Percentiles rank a stretch among this genome's conserved stretches.
Evolutionary conservation across 2,888 invertebrate genomes (phyloP).

Genomic region (Halictus quadricinctus): DNA sequence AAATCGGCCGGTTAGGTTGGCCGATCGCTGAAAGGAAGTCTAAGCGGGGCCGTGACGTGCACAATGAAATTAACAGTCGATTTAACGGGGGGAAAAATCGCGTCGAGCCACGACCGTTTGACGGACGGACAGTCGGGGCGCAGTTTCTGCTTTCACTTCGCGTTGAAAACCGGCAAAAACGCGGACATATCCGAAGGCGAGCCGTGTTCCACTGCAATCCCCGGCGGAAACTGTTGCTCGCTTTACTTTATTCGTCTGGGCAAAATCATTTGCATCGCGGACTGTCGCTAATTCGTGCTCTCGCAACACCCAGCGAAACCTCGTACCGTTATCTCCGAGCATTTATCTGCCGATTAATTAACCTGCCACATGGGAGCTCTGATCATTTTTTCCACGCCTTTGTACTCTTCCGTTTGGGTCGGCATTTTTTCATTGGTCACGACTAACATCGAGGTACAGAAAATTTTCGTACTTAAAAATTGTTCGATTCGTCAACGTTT

Average conservation of each 20-base stretch:
- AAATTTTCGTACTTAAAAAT: too few relatives aligned
- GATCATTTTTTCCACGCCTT: background rate
- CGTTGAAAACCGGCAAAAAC: conserved; percentile 33
- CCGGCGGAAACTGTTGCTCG: conserved; percentile 22
- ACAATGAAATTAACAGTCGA: conserved; percentile 45
- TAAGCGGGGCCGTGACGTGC: conserved; percentile 9
- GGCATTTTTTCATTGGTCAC: background rate
- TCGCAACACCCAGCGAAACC: background rate
- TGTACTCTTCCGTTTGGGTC: background rate
- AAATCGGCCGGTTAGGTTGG: background rate
- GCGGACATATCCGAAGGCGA: conserved; percentile 42
- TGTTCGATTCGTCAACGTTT: too few relatives aligned
- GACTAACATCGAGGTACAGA: too few relatives aligned
- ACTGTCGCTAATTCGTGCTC: background rate
- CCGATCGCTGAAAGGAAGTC: conserved; percentile 2
- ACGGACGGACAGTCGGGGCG: conserved; percentile 47
- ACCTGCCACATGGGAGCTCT: background rate
- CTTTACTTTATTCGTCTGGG: conserved; percentile 13
- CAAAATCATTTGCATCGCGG: conserved; percentile 23
- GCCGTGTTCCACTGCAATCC: conserved; percentile 13
- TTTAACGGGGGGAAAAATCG: conserved; percentile 25
- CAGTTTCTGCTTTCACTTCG: conserved; percentile 51
- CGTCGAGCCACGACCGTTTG: conserved; percentile 34
- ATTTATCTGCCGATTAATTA: background rate
- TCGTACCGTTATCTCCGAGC: background rate